Evolutionary conservation across 2,797 vertebrate species (phyloP), one percentile per base, ranked within the genome.

Genomic region (Pangasius krempfi): DNA sequence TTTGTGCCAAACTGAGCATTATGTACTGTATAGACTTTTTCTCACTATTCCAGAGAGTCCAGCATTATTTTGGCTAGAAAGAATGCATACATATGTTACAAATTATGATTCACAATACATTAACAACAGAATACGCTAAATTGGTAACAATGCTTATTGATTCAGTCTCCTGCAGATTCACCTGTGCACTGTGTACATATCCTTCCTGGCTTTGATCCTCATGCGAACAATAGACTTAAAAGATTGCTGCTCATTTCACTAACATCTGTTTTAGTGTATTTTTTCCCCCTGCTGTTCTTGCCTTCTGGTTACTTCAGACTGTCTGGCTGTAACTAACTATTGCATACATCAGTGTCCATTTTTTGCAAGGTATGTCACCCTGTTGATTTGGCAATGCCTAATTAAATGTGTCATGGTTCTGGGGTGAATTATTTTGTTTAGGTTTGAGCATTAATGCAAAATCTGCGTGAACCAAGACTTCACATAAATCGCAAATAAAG

Each of bases 301-400:
- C 78, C 54, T 60, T 60, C 33, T 82, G 54, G 60, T 82, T 82
- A 82, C 33, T 60, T 60, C 37, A 82, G 22, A 40, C 76, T 58
- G 40, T 50, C 68, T 66, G 78, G 27, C 56, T 20, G 30, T 37
- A 58, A 81, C 18, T 3, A 81, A 58, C 78, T 58, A 81, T 37
- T 58, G 52, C 78, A 81, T 58, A 81, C 30, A 58, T 82, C 79
- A 58, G 9, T 56, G 78, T 79, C 50, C 50, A 37, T 58, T 13
- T 56, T 76, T 80, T 20, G 47, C 25, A 52, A 78, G 76, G 3
- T 79, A 79, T 33, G 33, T 79, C 76, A 79, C 50, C 76, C 76
- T 56, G 76, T 54, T 79, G 76, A 33, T 79, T 79, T 79, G 33
- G n/a, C n/a, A 56, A 56, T 10, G 50, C 76, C 50, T 79, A 27